Percentiles rank a stretch among this genome's conserved stretches.
These are phyloP conservation scores for Spisula subtruncata DNA, from an alignment of 2,888 invertebrate genomes.

Conservation along the genomic window DNA sequence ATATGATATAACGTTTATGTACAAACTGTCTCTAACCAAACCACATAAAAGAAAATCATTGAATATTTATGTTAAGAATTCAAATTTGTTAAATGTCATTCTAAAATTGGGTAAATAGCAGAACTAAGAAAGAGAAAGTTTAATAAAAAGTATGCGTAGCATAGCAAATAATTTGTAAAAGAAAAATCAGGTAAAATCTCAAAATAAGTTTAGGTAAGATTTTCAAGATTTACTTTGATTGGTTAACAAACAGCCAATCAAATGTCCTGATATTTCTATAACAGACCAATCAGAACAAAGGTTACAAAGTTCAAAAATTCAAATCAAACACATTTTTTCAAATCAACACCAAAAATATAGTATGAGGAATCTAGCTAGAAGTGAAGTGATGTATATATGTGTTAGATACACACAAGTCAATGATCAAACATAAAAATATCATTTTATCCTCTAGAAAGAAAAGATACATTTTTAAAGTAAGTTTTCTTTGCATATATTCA, in stretches of 20 bases:
- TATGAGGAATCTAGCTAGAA: neutral
- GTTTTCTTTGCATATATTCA: slow-evolving; percentile 21
- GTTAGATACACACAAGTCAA: neutral
- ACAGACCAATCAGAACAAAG: slow-evolving; percentile 20
- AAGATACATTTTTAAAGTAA: slow-evolving; percentile 17
- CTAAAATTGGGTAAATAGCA: neutral
- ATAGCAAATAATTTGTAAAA: neutral
- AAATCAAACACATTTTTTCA: neutral
- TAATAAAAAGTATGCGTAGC: neutral
- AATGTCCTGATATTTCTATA: neutral
- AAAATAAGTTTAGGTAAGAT: neutral
- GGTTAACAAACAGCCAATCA: neutral
- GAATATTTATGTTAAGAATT: neutral
- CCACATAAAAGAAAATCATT: neutral
- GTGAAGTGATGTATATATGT: slow-evolving; percentile 9
- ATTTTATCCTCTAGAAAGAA: slow-evolving; percentile 18
- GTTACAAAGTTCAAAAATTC: slow-evolving; percentile 10
- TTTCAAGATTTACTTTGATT: neutral
- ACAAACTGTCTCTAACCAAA: slow-evolving; percentile 10
- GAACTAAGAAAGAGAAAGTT: neutral
- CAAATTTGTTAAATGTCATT: neutral
- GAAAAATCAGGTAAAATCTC: too few relatives aligned
- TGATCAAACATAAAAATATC: slow-evolving; percentile 24
- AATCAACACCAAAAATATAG: neutral
- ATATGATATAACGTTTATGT: neutral